phyloP scores from a whole-genome alignment of 1,140 invertebrate genomes.

The Apolygus lucorum region DNA sequence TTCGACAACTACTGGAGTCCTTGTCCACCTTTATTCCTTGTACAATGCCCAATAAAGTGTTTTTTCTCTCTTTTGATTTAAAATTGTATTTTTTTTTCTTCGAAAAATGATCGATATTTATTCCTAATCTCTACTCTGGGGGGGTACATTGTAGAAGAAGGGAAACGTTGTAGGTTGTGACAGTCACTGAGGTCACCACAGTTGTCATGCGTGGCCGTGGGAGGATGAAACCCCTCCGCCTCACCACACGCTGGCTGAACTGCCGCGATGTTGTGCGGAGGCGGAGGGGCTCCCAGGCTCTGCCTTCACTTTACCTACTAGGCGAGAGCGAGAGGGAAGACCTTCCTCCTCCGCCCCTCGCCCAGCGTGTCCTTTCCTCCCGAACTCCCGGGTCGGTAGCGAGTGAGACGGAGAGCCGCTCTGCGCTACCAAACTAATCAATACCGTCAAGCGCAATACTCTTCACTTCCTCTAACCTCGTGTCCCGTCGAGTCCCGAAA shows the following conservation, averaged over 20 bases:
- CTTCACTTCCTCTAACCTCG: conserved; percentile 10
- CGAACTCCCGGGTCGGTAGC: neutral
- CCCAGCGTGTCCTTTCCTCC: neutral
- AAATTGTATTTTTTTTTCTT: too few species aligned
- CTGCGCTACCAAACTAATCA: conserved; percentile 16
- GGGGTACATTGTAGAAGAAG: too few species aligned
- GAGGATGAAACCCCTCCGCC: neutral
- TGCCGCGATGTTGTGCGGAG: neutral
- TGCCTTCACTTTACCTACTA: conserved; percentile 15
- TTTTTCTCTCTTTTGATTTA: too few species aligned
- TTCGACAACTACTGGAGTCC: too few species aligned
- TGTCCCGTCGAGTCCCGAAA: conserved; percentile 1
- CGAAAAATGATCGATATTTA: too few species aligned
- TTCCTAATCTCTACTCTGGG: too few species aligned
- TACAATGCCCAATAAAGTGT: too few species aligned
- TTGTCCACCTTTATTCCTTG: too few species aligned
- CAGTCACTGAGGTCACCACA: conserved; percentile 11
- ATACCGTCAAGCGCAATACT: conserved; percentile 16
- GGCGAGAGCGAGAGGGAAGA: conserved; percentile 6
- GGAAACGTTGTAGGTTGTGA: conserved; percentile 9
- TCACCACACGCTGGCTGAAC: too few species aligned
- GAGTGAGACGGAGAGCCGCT: neutral
- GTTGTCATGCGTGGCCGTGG: conserved; percentile 9
- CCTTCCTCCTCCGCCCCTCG: neutral
- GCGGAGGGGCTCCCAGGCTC: neutral